Percentiles rank a stretch among this genome's conserved stretches.
Evolutionary conservation across 2,888 invertebrate species (phyloP).

Genomic region (Athrips mouffetella): DNA sequence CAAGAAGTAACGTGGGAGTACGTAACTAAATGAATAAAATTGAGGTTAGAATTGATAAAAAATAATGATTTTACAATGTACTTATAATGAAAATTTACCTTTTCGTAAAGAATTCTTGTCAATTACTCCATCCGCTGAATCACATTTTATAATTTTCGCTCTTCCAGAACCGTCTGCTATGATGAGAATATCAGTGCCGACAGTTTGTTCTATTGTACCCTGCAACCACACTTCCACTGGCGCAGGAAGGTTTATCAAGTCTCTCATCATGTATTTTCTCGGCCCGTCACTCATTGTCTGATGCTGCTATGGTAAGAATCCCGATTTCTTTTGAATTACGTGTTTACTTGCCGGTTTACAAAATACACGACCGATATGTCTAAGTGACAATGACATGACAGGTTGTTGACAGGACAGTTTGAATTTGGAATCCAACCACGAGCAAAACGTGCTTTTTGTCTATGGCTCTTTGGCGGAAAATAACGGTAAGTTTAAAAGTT

Average conservation of each 20-base stretch:
- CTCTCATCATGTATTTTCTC: conserved; percentile 56
- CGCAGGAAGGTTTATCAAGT: conserved; percentile 47
- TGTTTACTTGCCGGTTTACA: no score
- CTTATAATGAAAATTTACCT: conserved; percentile 40
- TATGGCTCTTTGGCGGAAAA: no score
- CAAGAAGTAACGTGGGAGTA: no score
- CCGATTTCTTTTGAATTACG: no score
- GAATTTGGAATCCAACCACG: no score
- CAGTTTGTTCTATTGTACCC: conserved; percentile 69
- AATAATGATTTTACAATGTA: background rate
- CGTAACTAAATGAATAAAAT: no score
- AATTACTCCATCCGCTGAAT: conserved; percentile 57
- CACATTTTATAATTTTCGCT: conserved; percentile 66
- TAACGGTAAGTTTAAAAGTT: no score
- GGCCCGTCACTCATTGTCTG: conserved; percentile 56
- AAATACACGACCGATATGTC: no score
- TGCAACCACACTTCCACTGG: conserved; percentile 69
- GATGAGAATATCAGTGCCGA: conserved; percentile 64
- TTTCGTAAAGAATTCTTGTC: conserved; percentile 54
- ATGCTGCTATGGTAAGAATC: no score
- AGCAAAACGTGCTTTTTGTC: no score
- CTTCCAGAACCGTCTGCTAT: conserved; percentile 57
- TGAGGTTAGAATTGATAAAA: background rate
- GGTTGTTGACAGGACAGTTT: no score
- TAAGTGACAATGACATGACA: no score